Base-by-base conservation (phyloP, 2,888 invertebrate genomes). In the Macrophya alboannulata region DNA sequence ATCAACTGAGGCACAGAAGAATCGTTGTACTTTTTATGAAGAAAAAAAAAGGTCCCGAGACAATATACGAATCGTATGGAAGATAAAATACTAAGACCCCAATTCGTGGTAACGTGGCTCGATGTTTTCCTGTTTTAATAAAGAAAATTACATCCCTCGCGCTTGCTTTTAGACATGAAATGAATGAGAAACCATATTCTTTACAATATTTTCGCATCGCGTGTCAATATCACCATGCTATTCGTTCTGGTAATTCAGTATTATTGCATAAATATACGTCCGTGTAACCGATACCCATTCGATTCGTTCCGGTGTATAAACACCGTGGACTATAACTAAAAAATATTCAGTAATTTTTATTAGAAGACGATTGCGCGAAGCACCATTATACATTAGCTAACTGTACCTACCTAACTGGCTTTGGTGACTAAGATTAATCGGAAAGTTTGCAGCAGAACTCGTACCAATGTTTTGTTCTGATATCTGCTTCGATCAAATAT, bases 161-260 rank as follows among this genome's bases (percentile, higher is more conserved):
- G 59, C n/a, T 81, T 25, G 43, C 43, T 55, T 77, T 25, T 43
- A 62, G 21, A 81, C 59, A 62, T 59, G n/a, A 81, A 81, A 81
- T 81, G 59, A 62, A 62, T 62, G 40, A 81, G 62, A 62, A 81
- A 81, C 51, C 40, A 81, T 45, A 74, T 59, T 62, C 59, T 62
- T 43, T 62, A 62, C 21, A 81, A 81, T 62, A 62, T 51, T 43
- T 81, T 62, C 40, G 62, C 62, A 81, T 81, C 43, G 81, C 81
- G 62, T 81, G 81, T 59, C 81, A 62, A 81, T 62, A 81, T 25
- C 81, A 81, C 31, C 62, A 43, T 81, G 62, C 62, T 25, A 81
- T 68, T 62, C 51, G 62, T 62, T 43, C 25, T 62, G 9, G 17
- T 81, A 62, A 81, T 62, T 62, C 12, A 37, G 62, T 59, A 21